phyloP scores from a whole-genome alignment of 92 coral and sea anemone species.

The Porites evermanni region DNA sequence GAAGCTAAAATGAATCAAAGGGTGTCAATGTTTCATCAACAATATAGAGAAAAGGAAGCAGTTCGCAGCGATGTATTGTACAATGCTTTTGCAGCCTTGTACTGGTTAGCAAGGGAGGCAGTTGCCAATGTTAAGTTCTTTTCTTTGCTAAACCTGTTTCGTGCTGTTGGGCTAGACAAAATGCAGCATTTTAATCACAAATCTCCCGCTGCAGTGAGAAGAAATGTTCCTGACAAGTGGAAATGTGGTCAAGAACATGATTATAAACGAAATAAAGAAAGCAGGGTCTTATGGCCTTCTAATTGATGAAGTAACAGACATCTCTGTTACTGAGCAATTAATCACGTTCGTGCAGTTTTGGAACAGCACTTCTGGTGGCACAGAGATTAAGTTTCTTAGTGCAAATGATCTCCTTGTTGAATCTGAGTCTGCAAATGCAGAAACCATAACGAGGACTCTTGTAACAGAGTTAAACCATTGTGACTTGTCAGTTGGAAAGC shows the following conservation, averaged over 20 bases:
- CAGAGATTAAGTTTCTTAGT: conserved; percentile 34
- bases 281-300: conserved; percentile 41
- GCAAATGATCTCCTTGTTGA: background rate
- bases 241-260: conserved; percentile 20
- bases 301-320: too few relatives aligned
- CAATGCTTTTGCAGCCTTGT: conserved; percentile 56
- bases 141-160: conserved; percentile 38
- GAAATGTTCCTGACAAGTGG: conserved; percentile 43
- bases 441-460: too few relatives aligned
- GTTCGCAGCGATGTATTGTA: conserved; percentile 35
- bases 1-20: conserved; percentile 44
- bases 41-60: conserved; percentile 23
- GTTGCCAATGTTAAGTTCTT: conserved; percentile 39
- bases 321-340: conserved; percentile 45
- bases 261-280: conserved; percentile 15
- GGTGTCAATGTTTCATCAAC: conserved; percentile 33
- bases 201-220: conserved; percentile 36
- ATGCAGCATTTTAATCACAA: conserved; percentile 56
- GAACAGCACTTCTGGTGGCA: conserved; percentile 23
- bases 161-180: conserved; percentile 35
- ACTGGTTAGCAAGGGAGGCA: conserved; percentile 48
- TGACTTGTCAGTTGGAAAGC: too few relatives aligned
- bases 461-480: too few relatives aligned
- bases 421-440: too few relatives aligned
- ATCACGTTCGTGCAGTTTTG: conserved; percentile 44